These are phyloP conservation scores for Trichogramma evanescens DNA, from an alignment of 2,888 invertebrate genomes.

Conservation along the genomic window DNA sequence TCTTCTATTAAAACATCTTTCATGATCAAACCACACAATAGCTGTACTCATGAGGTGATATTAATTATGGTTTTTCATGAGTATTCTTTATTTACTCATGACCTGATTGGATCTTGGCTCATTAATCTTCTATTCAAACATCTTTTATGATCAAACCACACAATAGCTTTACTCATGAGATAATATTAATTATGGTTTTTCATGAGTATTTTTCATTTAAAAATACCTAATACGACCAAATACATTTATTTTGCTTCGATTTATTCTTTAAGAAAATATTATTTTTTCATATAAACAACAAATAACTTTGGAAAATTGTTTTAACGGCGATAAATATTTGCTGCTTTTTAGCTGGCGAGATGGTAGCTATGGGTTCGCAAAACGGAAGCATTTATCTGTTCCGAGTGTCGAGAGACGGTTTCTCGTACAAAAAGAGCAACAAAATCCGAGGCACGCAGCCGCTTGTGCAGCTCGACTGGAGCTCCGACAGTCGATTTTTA, in stretches of 20 bases:
- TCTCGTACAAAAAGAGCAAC: constrained; percentile 82
- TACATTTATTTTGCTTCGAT: not conserved
- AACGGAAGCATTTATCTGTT: constrained; percentile 80
- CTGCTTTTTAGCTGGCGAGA: constrained; percentile 67
- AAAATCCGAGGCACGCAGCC: constrained; percentile 82
- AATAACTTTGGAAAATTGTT: no score
- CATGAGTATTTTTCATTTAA: not conserved
- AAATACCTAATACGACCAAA: no score
- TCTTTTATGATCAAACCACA: no score
- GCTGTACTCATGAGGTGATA: no score
- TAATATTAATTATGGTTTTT: not conserved
- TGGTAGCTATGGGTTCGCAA: constrained; percentile 83
- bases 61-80: no score
- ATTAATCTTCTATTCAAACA: no score
- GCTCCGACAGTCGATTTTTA: constrained; percentile 77
- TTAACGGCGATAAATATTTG: not conserved
- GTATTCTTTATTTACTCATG: no score
- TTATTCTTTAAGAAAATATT: not conserved
- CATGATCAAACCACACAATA: no score
- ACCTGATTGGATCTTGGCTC: no score
- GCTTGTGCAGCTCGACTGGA: constrained; percentile 83
- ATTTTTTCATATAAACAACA: no score
- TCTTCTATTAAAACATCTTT: no score
- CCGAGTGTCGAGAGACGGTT: constrained; percentile 80
- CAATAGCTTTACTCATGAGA: no score